Evolutionary conservation across 1,140 invertebrate genomes (phyloP).

Genomic region (Drosophila azteca): DNA sequence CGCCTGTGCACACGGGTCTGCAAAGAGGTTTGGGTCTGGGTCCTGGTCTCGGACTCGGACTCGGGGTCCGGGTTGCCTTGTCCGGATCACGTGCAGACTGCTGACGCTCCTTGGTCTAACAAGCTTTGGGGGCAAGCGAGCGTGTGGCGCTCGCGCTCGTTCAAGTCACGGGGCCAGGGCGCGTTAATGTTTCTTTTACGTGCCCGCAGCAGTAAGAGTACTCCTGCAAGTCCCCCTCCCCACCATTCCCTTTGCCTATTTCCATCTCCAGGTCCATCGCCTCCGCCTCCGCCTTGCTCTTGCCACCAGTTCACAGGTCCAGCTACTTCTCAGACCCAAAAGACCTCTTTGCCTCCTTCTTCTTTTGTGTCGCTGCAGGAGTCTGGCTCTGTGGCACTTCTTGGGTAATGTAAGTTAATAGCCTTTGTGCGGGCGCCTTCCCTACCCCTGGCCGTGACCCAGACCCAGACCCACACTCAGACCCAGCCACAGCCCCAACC

Average conservation of each 20-base stretch:
- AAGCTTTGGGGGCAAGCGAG: conserved; percentile 39
- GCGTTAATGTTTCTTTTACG: conserved; percentile 80
- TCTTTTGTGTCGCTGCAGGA: not conserved
- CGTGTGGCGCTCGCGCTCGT: not conserved
- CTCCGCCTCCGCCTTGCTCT: too few relatives aligned
- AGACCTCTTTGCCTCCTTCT: too few relatives aligned
- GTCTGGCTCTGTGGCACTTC: conserved; percentile 51
- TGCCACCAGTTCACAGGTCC: too few relatives aligned
- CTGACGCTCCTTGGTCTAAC: conserved; percentile 61
- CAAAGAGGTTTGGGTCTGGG: conserved; percentile 3
- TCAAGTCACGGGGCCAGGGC: conserved; percentile 22
- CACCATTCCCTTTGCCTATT: too few relatives aligned
- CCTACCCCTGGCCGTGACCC: not conserved
- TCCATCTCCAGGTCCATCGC: too few relatives aligned
- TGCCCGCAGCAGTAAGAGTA: conserved; percentile 35
- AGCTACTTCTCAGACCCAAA: too few relatives aligned
- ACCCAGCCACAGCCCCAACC: not conserved
- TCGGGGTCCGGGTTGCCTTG: conserved; percentile 1
- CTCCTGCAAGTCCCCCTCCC: too few relatives aligned
- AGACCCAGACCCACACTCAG: too few relatives aligned
- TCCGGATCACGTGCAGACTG: conserved; percentile 63
- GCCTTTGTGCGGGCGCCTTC: conserved; percentile 57
- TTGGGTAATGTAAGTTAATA: conserved; percentile 78
- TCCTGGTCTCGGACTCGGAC: not conserved
- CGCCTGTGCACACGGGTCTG: conserved; percentile 10